These are phyloP conservation scores for Rhynchomys soricoides DNA, from an alignment of 2,113 vertebrate species.

Conservation along the genomic window DNA sequence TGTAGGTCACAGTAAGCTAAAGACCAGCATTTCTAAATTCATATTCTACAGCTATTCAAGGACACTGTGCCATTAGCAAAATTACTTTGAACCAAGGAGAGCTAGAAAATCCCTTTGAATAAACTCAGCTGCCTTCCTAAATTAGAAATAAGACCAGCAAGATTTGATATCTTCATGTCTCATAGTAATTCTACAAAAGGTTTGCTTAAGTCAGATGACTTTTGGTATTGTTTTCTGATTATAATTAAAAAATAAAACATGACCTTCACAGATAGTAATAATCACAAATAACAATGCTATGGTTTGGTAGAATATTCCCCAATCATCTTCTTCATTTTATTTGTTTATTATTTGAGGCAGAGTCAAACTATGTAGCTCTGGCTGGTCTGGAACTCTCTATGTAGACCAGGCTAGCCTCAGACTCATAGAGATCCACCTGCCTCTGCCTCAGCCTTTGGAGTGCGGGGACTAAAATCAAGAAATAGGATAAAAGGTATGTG, in stretches of 20 bases:
- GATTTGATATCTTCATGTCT: not conserved
- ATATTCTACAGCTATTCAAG: constrained; percentile 8
- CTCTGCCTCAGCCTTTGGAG: not conserved
- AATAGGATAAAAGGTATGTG: not conserved
- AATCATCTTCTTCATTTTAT: constrained; percentile 38
- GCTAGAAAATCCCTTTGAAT: not conserved
- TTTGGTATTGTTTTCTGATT: not conserved
- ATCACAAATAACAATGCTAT: not conserved
- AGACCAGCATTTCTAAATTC: constrained; percentile 36
- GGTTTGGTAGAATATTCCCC: constrained; percentile 18
- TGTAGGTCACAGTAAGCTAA: constrained; percentile 30
- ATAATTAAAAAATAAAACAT: constrained; percentile 53
- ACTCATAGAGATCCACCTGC: not conserved
- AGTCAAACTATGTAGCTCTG: not conserved
- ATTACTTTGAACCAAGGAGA: constrained; percentile 16
- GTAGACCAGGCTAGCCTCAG: not conserved
- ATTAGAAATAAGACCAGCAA: not conserved
- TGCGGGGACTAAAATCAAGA: not conserved
- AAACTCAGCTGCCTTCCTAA: constrained; percentile 12
- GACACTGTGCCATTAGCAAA: constrained; percentile 9
- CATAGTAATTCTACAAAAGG: not conserved
- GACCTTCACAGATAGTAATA: constrained; percentile 5
- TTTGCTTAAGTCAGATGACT: not conserved
- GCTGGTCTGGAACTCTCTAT: not conserved
- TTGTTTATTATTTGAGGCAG: not conserved